A percentile compares a stretch with the other conserved stretches of the same genome.
These are phyloP conservation scores for Achatina immaculata DNA, from an alignment of 1,140 invertebrate genomes.

Conservation along the genomic window DNA sequence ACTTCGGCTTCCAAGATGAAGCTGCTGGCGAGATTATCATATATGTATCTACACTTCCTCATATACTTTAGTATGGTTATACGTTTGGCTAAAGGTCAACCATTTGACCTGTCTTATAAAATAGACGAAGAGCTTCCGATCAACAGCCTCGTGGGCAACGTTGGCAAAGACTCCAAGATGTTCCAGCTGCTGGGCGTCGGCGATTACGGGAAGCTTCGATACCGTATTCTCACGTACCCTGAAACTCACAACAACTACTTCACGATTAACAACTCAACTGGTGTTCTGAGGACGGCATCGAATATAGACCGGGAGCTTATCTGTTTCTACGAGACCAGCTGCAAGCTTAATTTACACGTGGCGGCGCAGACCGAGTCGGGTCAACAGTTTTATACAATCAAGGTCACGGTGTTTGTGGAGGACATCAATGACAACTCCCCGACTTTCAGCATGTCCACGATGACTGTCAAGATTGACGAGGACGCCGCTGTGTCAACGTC, in stretches of 20 bases:
- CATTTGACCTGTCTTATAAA: slow-evolving; percentile 36
- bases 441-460: slow-evolving; percentile 74
- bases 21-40: neutral
- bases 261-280: slow-evolving; percentile 27
- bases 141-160: slow-evolving; percentile 19
- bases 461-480: slow-evolving; percentile 68
- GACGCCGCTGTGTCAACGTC: slow-evolving; percentile 73
- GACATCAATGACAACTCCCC: slow-evolving; percentile 96
- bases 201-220: slow-evolving; percentile 30
- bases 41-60: neutral
- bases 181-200: slow-evolving; percentile 30
- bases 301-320: slow-evolving; percentile 46
- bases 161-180: slow-evolving; percentile 40
- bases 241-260: slow-evolving; percentile 33
- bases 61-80: neutral
- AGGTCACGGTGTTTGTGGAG: slow-evolving; percentile 49
- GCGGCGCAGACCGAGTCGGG: slow-evolving; percentile 39
- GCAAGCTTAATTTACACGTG: slow-evolving; percentile 40
- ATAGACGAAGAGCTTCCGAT: slow-evolving; percentile 37
- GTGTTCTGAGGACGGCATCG: slow-evolving; percentile 38
- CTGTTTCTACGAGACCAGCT: slow-evolving; percentile 48
- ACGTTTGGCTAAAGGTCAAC: neutral
- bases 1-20: neutral
- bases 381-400: slow-evolving; percentile 47
- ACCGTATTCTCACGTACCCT: slow-evolving; percentile 19